Percentiles rank a stretch among this genome's conserved stretches.
phyloP scores from a whole-genome alignment of 1,140 invertebrate species.

The Macrobrachium nipponense region DNA sequence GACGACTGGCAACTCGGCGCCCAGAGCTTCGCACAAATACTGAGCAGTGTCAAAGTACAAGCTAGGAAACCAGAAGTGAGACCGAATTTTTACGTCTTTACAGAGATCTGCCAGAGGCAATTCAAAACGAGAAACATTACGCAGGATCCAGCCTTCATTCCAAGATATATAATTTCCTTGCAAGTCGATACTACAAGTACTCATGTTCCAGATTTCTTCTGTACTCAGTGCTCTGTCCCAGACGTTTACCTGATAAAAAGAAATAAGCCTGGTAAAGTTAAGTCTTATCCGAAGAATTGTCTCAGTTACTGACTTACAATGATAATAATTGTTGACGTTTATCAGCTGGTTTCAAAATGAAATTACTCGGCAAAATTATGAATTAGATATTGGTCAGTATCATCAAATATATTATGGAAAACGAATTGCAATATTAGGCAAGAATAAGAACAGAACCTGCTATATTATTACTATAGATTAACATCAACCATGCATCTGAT shows the following conservation, averaged over 20 bases:
- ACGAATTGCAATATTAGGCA: too few relatives aligned
- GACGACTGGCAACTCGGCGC: constrained; percentile 15
- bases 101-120: constrained; percentile 30
- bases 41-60: background rate
- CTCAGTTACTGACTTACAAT: too few relatives aligned
- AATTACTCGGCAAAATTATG: too few relatives aligned
- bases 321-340: too few relatives aligned
- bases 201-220: constrained; percentile 13
- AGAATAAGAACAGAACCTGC: too few relatives aligned
- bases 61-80: constrained; percentile 19
- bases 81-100: background rate
- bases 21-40: constrained; percentile 40
- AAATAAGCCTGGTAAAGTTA: background rate
- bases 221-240: constrained; percentile 30
- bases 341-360: too few relatives aligned
- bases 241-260: constrained; percentile 38
- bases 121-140: constrained; percentile 18
- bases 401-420: too few relatives aligned
- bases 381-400: too few relatives aligned
- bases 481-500: too few relatives aligned
- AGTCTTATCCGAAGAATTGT: too few relatives aligned
- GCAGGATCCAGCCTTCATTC: constrained; percentile 30
- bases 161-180: constrained; percentile 46
- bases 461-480: too few relatives aligned
- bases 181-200: constrained; percentile 7